Evolutionary conservation across 2,888 invertebrate genomes (phyloP), one percentile per base, ranked within the genome.

Genomic region (Philhelius pedissequus): DNA sequence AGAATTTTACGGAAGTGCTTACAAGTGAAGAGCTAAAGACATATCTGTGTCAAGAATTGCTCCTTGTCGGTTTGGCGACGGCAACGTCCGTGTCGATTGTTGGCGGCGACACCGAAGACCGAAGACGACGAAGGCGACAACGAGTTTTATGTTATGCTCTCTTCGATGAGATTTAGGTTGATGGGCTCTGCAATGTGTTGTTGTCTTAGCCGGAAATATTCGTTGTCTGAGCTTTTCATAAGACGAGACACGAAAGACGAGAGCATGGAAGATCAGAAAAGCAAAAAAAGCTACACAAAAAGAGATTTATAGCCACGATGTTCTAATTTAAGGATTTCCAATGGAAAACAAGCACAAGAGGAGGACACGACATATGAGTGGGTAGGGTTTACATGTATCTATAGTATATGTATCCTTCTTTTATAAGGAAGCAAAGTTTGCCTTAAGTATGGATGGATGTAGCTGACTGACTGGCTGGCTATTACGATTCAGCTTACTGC

Each of bases 121-220:
- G 13, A 8, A 18, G 18, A 43, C 54, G 18, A 3, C 7, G 38
- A 30, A 38, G 62, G 58, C 58, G 66, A 60, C 71, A 56, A 27
- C 60, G 58, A 68, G 77, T 68, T 66, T 48, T 78, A 35, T 68
- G 30, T 52, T 30, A 66, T 45, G 64, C 66, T 60, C 74, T 78
- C 68, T 69, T 83, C 68, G 69, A 69, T 74, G 69, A 78, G 79
- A 83, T 83, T 83, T 83, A 83, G 83, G 83, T 83, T 83, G 83
- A 83, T 83, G 74, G 78, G 83, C 69, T 52, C 64, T 40, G 69
- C 54, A 43, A 83, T 70, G 83, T 83, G 74, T 77, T 83, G 78
- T 79, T n/a, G n/a, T n/a, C n/a, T n/a, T 83, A 83, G 83, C 83
- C 83, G 74, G 78, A 83, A 83, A 79, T 74, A 70, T 68, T 78